Base-by-base conservation (phyloP, 2,113 vertebrate genomes). In the Neotoma lepida region DNA sequence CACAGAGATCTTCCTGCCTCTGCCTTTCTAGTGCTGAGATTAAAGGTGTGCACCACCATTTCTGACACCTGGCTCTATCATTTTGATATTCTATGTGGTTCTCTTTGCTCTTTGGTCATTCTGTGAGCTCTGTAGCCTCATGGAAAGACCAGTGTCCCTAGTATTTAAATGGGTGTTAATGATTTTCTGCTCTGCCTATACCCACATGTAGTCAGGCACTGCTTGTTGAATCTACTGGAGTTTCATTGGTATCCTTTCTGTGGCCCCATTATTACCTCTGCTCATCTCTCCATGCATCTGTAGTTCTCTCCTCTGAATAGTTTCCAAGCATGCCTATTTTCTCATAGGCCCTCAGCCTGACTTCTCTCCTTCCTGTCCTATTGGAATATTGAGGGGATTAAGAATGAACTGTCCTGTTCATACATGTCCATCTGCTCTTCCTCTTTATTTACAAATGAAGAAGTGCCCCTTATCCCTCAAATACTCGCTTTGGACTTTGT, bases 201-300 rank as follows among this genome's bases (percentile, higher is more conserved):
- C 20, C 30, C 46, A 63, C 54, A 39, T 51, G 46, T 35, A n/a
- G 41, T 66, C 89, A 87, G 66, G 68, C 94, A 58, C 4, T 96
- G 46, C 49, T 95, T 39, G 74, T 51, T 89, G 93, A 20, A 71
- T 39, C 61, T 77, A 89, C n/a, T 35, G 14, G 39, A 24, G 46
- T 94, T 96, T 94, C 41, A 74, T 91, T 81, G 84, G 78, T 74
- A 8, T 92, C 39, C 61, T 73, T 68, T 46, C 66, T 64, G 71
- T 39, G 66, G 33, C 35, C 92, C n/a, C 85, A 1, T 73, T n/a
- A 64, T 41, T 44, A 44, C 30, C 41, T 82, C 86, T 35, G 46
- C 74, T 96, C 74, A 93, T 30, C 4, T 74, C 78, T 63, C 64
- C 7, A 64, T 66, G 51, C 6, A 81, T 94, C 49, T 51, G n/a